Base-by-base conservation (phyloP, 2,888 invertebrate genomes). In the Aradus depressus region DNA sequence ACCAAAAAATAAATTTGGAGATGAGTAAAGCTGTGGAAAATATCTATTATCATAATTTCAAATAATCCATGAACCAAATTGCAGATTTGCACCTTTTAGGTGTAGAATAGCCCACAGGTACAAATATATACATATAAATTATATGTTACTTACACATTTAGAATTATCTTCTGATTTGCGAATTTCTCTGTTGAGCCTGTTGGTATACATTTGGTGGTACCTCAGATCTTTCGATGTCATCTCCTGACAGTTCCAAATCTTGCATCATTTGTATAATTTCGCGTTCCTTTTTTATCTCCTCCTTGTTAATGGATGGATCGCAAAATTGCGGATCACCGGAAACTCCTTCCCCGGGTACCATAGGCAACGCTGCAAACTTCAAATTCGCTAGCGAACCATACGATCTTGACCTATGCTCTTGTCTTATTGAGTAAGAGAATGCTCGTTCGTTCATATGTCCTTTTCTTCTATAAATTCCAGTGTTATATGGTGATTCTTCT, bases 211-310 rank as follows among this genome's bases (percentile, higher is more conserved):
- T 77, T 62, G 73, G 72, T 43, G 79, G 77, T 41, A 77, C 74
- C 65, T 80, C 81, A 22, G 78, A 73, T 41, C 81, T 70, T 65
- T 84, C 83, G 58, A 79, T 68, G 59, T 83, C 81, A 54, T 87
- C 86, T 1, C 84, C 84, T 39, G 82, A 81, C 47, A 91, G 73
- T 64, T 84, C 88, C 61, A 91, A 71, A 18, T 89, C 91, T n/a
- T 89, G 87, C 57, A 91, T 86, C 79, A 91, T 79, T 71, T 91
- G 91, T 70, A 89, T 86, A 60, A 91, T 89, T 72, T 91, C 90
- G 3, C 89, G 75, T 68, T 90, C 89, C 66, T 90, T 89, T 67
- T 90, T 88, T 66, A 84, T 74, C 64, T 85, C 85, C 63, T 80
- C 80, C 55, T 80, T 64, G 44, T 58, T 60, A n/a, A 56, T 44